A percentile compares a stretch with the other conserved stretches of the same genome.
These are phyloP conservation scores for Sterrhoptilus dennistouni DNA, from an alignment of 2,113 vertebrate species.

Conservation along the genomic window DNA sequence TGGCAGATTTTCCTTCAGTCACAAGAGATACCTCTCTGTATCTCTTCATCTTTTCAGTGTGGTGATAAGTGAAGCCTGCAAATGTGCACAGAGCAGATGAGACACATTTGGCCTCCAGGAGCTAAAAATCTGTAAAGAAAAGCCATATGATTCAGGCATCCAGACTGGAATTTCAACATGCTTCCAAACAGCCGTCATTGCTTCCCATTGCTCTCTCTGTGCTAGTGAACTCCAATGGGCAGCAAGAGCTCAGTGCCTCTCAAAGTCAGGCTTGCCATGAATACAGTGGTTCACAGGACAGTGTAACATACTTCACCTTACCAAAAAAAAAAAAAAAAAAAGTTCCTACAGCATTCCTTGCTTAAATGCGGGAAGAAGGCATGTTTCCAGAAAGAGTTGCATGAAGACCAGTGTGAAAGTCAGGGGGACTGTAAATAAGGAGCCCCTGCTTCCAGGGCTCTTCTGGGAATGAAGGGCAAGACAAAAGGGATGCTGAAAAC, in stretches of 20 bases:
- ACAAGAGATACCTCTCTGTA: neutral
- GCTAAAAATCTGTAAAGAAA: neutral
- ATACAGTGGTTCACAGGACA: neutral
- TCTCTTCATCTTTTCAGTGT: neutral
- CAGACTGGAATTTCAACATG: neutral
- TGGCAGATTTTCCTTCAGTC: neutral
- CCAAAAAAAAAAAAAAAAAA: neutral
- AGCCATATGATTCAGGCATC: neutral
- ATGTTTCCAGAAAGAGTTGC: neutral
- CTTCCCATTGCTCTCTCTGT: neutral
- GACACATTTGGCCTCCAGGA: slow-evolving; percentile 14
- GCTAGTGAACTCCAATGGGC: neutral
- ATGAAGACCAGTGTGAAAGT: neutral
- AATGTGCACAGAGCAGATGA: neutral
- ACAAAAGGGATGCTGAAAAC: neutral
- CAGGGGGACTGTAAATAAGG: neutral
- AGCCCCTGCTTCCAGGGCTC: neutral
- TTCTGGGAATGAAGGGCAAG: neutral
- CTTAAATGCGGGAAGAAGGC: neutral
- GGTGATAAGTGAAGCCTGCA: neutral
- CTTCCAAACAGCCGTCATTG: fast-evolving
- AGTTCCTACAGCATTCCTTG: neutral
- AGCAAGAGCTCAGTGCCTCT: neutral
- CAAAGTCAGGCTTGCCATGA: neutral
- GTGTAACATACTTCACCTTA: neutral